Base-by-base conservation (phyloP, 2,113 vertebrate species). In the Entomyzon cyanotis region DNA sequence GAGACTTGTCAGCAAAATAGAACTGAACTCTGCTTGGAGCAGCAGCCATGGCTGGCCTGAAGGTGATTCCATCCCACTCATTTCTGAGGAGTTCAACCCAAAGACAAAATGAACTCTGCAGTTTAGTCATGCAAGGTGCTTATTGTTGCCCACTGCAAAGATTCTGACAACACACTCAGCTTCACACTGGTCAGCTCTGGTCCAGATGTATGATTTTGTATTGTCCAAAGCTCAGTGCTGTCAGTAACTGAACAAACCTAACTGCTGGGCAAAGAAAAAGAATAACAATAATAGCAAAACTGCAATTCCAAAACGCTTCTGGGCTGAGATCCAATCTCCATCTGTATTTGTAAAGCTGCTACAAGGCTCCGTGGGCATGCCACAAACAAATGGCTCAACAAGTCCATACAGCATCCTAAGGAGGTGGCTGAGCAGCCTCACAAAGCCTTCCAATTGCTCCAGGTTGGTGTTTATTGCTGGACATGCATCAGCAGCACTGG, bases 241-340 rank as follows among this genome's bases (percentile, higher is more conserved):
- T 88, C 91, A 78, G 33, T 13, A 70, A 87, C 33, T 62, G 82
- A 80, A 91, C 60, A 93, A 94, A 93, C 30, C 49, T 1, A 3
- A 68, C 44, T 46, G 65, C 2, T 59, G 74, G 53, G 69, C 28
- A 28, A 60, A 79, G 89, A 68, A 21, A 7, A 35, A 42, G 35
- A 41, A 5, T 30, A 82, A 95, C 75, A 91, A 79, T 16, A 84
- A 81, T 3, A 63, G 58, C 50, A 84, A 88, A 92, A 75, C 65
- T 81, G 79, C 93, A 93, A 44, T 64, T 82, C 73, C 73, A 90
- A 70, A 93, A 90, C 39, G 68, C 53, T 52, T 89, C 92, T 94
- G 96, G 96, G 95, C 94, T 82, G 75, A 79, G 63, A 55, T 94
- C 95, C 97, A 95, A 70, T n/a, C 93, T 94, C 92, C 71, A 74